These are phyloP conservation scores for Dissostichus mawsoni DNA, from an alignment of 2,113 vertebrate genomes.

Conservation along the genomic window DNA sequence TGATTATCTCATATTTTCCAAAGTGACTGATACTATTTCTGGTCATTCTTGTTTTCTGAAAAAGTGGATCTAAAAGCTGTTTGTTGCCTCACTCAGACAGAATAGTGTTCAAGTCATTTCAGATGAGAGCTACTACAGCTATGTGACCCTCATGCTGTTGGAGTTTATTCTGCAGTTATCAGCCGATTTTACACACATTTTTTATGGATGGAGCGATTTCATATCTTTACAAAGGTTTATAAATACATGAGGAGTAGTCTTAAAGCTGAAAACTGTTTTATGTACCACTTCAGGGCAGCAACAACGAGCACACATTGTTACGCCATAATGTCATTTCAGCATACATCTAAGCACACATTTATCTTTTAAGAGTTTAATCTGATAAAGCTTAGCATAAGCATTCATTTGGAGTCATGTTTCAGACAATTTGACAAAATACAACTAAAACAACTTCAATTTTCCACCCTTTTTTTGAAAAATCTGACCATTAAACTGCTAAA, in stretches of 20 bases:
- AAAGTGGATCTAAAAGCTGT: background rate
- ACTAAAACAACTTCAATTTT: too few species aligned
- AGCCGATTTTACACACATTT: background rate
- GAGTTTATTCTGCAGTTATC: background rate
- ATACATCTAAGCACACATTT: background rate
- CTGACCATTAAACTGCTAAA: background rate
- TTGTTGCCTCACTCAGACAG: background rate
- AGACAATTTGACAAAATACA: background rate
- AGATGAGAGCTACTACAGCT: background rate
- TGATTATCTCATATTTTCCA: constrained; percentile 37
- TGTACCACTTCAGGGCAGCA: background rate
- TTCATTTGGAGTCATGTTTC: background rate
- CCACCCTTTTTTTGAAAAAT: background rate
- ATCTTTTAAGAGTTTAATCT: background rate
- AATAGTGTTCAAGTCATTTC: constrained; percentile 8
- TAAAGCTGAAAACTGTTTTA: background rate
- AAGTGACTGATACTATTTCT: constrained; percentile 10
- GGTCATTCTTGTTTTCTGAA: constrained; percentile 16
- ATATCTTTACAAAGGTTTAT: background rate
- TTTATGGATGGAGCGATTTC: too few species aligned
- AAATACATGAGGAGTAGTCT: background rate
- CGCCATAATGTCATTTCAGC: too few species aligned
- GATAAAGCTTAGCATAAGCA: background rate
- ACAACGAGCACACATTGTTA: background rate
- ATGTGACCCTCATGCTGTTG: background rate